Evolutionary conservation across 2,797 vertebrate species (phyloP), one percentile per base, ranked within the genome.

Genomic region (Emydoidea blandingii): DNA sequence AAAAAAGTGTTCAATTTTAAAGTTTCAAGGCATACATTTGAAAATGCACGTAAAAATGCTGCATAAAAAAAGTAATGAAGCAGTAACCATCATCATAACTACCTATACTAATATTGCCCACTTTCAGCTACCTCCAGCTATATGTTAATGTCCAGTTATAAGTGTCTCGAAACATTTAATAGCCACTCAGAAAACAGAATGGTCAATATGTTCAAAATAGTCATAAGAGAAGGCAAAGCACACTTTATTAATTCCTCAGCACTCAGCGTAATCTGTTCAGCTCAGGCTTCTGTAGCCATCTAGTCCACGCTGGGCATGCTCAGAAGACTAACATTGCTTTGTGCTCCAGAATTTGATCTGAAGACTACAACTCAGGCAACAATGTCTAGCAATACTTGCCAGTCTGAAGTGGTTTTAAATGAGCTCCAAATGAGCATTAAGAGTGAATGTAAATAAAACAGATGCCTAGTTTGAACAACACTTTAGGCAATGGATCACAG

Each of bases 91-190:
- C 79, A 91, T 81, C 31, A 0, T 59, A 93, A 56, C 79, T 78
- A 49, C 59, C 5, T 84, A 80, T 82, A 90, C 8, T 82, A 95
- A 84, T 16, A 37, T 21, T 74, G n/a, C 65, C 54, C 65, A 47
- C 80, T 91, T 97, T 95, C 93, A 86, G 53, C 83, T 88, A n/a
- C 87, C 31, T 94, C 59, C 92, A 81, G 31, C 81, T 95, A 4
- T 81, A 1, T 62, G 34, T 74, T 91, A 89, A 87, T 81, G 82
- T 4, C 19, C 79, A 94, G 29, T 53, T 92, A 37, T 56, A 93
- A 87, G 74, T 84, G 9, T 31, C 4, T 49, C 4, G 37, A 52
- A 80, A 1, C 54, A n/a, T 80, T 57, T 86, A 90, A 91, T 50
- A 65, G 85, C 41, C 79, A 84, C 47, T 65, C 88, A 68, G 72